phyloP scores from a whole-genome alignment of 2,113 vertebrate species.

The Centrocercus urophasianus region DNA sequence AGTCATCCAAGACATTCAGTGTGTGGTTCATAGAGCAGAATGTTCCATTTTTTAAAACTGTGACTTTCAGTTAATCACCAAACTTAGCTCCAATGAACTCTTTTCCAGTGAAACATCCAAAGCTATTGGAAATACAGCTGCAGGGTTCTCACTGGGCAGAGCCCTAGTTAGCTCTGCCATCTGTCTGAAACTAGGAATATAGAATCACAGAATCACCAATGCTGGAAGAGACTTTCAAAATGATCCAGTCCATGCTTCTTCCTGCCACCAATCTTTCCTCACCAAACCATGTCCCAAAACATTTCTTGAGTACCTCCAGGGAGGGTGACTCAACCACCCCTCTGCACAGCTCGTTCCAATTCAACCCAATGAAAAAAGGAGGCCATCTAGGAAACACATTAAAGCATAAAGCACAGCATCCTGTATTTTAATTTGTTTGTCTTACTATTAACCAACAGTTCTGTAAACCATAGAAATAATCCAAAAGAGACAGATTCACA shows the following conservation, averaged over 20 bases:
- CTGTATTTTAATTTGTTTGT: background rate
- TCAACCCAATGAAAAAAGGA: conserved; percentile 20
- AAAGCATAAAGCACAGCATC: background rate
- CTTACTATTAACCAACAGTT: background rate
- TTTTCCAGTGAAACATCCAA: conserved; percentile 53
- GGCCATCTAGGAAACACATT: conserved; percentile 13
- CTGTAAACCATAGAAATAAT: background rate
- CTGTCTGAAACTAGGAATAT: conserved; percentile 34
- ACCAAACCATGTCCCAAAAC: no score
- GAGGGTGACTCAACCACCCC: no score
- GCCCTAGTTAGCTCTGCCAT: conserved; percentile 51
- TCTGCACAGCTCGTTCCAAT: background rate
- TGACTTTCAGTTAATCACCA: background rate
- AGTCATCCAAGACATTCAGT: background rate
- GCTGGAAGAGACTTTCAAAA: no score
- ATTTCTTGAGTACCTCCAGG: no score
- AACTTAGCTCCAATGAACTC: background rate
- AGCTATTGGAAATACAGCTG: conserved; percentile 18
- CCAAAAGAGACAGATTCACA: background rate
- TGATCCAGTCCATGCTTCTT: no score
- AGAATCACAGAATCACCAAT: no score
- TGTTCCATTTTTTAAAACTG: background rate
- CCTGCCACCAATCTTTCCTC: no score
- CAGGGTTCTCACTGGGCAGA: conserved; percentile 9
- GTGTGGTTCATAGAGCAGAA: background rate